These are phyloP conservation scores for Amphipyra tragopoginis DNA, from an alignment of 2,888 invertebrate species.

Conservation along the genomic window DNA sequence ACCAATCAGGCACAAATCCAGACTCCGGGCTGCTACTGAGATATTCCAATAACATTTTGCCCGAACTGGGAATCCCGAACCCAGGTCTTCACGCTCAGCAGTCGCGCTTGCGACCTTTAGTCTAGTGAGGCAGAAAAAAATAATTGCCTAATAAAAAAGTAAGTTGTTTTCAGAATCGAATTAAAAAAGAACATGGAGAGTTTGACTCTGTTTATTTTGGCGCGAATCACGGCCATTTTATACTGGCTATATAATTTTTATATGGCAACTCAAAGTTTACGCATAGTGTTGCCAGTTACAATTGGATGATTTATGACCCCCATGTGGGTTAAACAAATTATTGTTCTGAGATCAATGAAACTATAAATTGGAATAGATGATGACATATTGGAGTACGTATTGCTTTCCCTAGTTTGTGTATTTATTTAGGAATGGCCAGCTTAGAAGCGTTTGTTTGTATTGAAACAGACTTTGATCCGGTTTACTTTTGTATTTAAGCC, in stretches of 20 bases:
- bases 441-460: constrained; percentile 15
- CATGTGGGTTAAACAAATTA: constrained; percentile 31
- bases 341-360: constrained; percentile 29
- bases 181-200: constrained; percentile 4
- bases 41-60: too few species aligned
- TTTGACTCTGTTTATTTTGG: constrained; percentile 22
- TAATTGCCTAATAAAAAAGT: constrained; percentile 19
- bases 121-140: too few species aligned
- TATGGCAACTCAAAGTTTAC: constrained; percentile 17
- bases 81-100: too few species aligned
- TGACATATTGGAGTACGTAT: constrained; percentile 8
- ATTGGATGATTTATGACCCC: constrained; percentile 14
- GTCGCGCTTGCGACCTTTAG: too few species aligned
- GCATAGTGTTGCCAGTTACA: constrained; percentile 14
- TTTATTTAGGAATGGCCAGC: not conserved
- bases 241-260: constrained; percentile 26
- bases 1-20: too few species aligned
- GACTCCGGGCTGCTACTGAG: too few species aligned
- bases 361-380: constrained; percentile 13
- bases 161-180: constrained; percentile 36
- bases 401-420: constrained; percentile 8
- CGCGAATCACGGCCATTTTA: constrained; percentile 31
- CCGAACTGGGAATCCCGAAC: too few species aligned
- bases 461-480: not conserved
- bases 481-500: constrained; percentile 7